Conservation (phyloP, 2,797 vertebrate species). For the Hirundo rustica region DNA sequence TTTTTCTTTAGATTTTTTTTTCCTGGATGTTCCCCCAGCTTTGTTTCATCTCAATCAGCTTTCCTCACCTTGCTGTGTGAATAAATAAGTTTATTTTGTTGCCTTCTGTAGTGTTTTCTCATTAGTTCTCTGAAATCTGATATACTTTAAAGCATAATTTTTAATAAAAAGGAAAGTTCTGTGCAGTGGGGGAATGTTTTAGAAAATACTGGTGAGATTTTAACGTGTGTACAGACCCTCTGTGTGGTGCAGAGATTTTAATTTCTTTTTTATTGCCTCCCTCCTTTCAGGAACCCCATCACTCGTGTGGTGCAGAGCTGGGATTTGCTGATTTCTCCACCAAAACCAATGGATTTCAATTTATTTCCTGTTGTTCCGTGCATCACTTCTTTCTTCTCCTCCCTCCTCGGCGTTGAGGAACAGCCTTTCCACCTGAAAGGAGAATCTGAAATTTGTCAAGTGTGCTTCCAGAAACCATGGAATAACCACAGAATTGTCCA, state of each 20-base stretch:
- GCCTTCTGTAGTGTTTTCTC: neutral
- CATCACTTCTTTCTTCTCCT: neutral
- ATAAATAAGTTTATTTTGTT: neutral
- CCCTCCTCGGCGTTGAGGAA: neutral
- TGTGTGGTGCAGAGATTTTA: neutral
- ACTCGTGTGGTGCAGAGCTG: neutral
- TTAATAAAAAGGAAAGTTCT: neutral
- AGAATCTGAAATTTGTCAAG: neutral
- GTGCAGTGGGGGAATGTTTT: neutral
- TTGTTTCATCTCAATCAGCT: neutral
- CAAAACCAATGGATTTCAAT: neutral
- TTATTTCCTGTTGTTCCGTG: neutral
- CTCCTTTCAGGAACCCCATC: neutral
- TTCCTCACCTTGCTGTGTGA: neutral
- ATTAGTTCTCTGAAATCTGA: neutral
- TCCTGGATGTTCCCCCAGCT: neutral
- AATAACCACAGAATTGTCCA: neutral
- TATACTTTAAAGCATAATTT: neutral
- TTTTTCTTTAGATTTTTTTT: neutral
- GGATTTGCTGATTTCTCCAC: neutral
- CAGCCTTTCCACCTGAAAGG: neutral
- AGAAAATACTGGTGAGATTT: neutral
- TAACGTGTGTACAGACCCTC: neutral
- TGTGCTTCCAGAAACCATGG: neutral
- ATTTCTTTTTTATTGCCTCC: neutral